Evolutionary conservation across 2,888 invertebrate genomes (phyloP).

Genomic region (Acrobasis consociella): DNA sequence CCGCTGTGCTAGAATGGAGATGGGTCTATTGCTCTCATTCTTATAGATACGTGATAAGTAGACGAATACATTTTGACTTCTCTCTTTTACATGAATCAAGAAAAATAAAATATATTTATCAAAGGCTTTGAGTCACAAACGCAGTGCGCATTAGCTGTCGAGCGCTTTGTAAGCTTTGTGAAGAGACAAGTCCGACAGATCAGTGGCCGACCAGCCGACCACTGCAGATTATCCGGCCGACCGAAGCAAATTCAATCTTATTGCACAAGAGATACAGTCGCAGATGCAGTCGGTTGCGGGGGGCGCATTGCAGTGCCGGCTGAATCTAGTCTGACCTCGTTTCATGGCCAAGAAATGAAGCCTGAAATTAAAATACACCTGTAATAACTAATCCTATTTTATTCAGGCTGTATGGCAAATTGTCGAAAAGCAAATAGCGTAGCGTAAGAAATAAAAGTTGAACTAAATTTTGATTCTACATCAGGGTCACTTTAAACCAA

Average conservation of each 20-base stretch:
- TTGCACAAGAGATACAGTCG: conserved; percentile 44
- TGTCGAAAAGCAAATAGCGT: background rate
- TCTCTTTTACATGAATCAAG: too few species aligned
- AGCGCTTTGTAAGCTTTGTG: conserved; percentile 8
- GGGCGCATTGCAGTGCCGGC: conserved; percentile 73
- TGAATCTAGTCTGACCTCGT: conserved; percentile 66
- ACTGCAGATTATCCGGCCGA: conserved; percentile 24
- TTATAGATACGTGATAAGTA: too few species aligned
- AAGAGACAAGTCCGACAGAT: conserved; percentile 27
- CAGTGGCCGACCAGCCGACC: conserved; percentile 14
- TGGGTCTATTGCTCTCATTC: too few species aligned
- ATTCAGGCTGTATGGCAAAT: background rate
- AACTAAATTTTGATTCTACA: too few species aligned
- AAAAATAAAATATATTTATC: too few species aligned
- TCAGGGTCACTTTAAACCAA: too few species aligned
- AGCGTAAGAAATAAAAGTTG: too few species aligned
- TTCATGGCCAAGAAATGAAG: conserved; percentile 47
- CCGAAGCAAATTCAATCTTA: conserved; percentile 30
- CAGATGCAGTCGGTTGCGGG: conserved; percentile 67
- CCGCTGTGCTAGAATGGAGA: too few species aligned
- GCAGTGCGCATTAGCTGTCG: background rate
- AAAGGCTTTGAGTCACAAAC: background rate
- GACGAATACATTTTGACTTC: too few species aligned
- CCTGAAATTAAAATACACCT: conserved; percentile 20
- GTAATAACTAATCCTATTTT: background rate